A percentile compares a stretch with the other conserved stretches of the same genome.
Evolutionary conservation across 2,888 invertebrate genomes (phyloP).

Genomic region (Laspeyria flexula): DNA sequence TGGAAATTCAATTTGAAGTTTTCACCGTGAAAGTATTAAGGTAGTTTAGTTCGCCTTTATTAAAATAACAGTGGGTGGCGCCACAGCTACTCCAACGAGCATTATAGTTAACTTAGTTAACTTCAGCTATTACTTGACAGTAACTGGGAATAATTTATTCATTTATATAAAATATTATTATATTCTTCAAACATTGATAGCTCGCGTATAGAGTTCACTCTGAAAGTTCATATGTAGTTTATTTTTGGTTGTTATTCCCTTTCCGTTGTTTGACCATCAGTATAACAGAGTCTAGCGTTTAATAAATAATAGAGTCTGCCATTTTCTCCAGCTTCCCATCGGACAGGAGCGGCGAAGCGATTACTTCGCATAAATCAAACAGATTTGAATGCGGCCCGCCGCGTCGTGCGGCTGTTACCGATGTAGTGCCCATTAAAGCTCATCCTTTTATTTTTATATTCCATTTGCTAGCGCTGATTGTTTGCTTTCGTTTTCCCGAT

Average conservation of each 20-base stretch:
- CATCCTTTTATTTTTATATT: conserved; percentile 45
- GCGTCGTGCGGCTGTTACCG: conserved; percentile 55
- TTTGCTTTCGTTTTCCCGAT: conserved; percentile 39
- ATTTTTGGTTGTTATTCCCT: conserved; percentile 25
- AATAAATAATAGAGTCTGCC: conserved; percentile 43
- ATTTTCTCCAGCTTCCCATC: conserved; percentile 46
- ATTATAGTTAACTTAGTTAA: conserved; percentile 55
- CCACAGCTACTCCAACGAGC: conserved; percentile 26
- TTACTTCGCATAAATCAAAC: conserved; percentile 72
- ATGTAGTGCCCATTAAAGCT: conserved; percentile 60
- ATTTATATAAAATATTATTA: conserved; percentile 44
- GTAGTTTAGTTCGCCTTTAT: conserved; percentile 51
- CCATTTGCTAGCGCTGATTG: conserved; percentile 42
- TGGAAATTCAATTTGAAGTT: conserved; percentile 77
- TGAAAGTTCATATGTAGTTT: conserved; percentile 14
- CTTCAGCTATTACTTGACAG: conserved; percentile 54
- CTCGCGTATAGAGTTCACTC: conserved; percentile 8
- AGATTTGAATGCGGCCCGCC: conserved; percentile 67
- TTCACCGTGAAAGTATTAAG: conserved; percentile 60
- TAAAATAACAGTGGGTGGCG: conserved; percentile 39
- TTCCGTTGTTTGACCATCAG: conserved; percentile 31
- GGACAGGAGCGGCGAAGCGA: conserved; percentile 55
- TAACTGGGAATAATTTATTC: conserved; percentile 50
- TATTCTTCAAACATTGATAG: conserved; percentile 16
- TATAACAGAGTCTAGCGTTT: conserved; percentile 28